Evolutionary conservation across 2,113 vertebrate genomes (phyloP).

Genomic region (Microtus pennsylvanicus): DNA sequence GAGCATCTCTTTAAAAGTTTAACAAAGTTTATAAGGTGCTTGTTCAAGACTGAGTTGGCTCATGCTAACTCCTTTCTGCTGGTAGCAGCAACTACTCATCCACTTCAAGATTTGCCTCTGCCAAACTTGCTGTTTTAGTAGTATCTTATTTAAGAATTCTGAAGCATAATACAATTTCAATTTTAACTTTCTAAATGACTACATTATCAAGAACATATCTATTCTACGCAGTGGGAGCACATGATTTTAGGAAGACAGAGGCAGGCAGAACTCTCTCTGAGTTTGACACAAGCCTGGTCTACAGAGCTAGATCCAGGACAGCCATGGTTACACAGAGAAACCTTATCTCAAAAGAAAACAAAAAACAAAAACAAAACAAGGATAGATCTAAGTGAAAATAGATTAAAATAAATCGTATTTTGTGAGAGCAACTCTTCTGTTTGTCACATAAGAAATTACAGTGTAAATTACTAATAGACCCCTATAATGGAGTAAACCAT

Average conservation of each 20-base stretch:
- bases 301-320: not conserved
- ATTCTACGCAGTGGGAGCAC: not conserved
- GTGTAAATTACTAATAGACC: not conserved
- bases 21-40: not conserved
- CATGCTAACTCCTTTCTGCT: not conserved
- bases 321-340: not conserved
- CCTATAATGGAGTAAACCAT: not conserved
- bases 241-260: not conserved
- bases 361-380: not conserved
- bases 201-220: not conserved
- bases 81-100: not conserved
- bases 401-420: not conserved
- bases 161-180: conserved; percentile 34
- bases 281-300: not conserved
- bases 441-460: not conserved
- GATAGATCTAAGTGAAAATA: conserved; percentile 29
- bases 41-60: conserved; percentile 19
- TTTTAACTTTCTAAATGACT: conserved; percentile 50
- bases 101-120: conserved; percentile 36
- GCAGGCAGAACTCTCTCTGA: not conserved
- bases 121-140: conserved; percentile 30
- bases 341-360: not conserved
- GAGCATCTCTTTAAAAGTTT: not conserved
- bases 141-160: not conserved
- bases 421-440: conserved; percentile 17